These are phyloP conservation scores for Calonectris borealis DNA, from an alignment of 2,113 vertebrate species.

Conservation along the genomic window DNA sequence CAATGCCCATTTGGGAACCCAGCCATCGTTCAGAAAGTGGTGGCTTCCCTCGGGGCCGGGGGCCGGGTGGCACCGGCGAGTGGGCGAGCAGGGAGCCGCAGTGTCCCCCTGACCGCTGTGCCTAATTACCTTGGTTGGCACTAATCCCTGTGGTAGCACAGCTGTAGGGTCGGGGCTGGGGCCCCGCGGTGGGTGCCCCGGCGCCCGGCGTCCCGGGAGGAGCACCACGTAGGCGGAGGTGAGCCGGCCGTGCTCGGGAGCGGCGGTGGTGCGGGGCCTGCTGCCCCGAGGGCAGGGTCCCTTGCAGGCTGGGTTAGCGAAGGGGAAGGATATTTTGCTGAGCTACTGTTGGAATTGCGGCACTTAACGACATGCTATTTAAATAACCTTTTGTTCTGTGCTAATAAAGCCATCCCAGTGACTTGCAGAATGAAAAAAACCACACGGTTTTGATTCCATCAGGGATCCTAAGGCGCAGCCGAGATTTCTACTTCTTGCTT, in stretches of 20 bases:
- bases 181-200: background rate
- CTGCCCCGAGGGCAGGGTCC: background rate
- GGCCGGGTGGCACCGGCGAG: background rate
- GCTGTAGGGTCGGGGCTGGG: background rate
- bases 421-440: background rate
- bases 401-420: background rate
- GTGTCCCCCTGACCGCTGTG: too few species aligned
- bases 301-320: background rate
- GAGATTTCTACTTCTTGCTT: background rate
- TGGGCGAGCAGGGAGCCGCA: background rate
- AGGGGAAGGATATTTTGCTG: background rate
- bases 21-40: background rate
- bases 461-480: background rate
- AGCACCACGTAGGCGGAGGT: accelerated
- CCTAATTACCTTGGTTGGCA: accelerated
- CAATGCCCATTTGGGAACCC: background rate
- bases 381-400: background rate
- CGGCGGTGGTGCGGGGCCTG: accelerated
- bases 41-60: background rate
- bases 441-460: background rate
- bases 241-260: background rate
- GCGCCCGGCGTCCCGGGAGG: background rate
- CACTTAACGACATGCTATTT: background rate
- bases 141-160: background rate
- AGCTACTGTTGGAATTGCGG: background rate